These are phyloP conservation scores for Ochotona princeps DNA, from an alignment of 2,113 vertebrate species.

Conservation along the genomic window DNA sequence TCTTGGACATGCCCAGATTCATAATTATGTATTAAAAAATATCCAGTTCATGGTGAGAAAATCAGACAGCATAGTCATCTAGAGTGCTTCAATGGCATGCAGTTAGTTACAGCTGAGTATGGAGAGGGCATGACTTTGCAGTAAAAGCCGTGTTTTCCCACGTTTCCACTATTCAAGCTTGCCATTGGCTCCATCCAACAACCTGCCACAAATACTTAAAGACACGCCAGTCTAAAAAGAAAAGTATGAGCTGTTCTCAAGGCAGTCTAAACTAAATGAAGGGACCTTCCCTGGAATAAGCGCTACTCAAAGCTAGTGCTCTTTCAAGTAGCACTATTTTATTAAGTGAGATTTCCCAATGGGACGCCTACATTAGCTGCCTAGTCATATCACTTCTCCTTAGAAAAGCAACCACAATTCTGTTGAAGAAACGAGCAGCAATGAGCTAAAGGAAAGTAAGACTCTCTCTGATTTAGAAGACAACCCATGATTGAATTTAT, in stretches of 20 bases:
- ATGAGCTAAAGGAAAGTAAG: neutral
- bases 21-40: neutral
- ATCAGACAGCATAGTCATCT: neutral
- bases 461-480: neutral
- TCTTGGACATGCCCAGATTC: neutral
- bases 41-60: conserved; percentile 13
- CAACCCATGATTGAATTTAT: neutral
- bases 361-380: neutral
- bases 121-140: too few species aligned
- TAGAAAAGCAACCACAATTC: neutral
- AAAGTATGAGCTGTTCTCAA: neutral
- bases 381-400: neutral
- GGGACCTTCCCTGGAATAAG: neutral
- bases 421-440: neutral
- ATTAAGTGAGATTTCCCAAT: neutral
- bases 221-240: neutral
- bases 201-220: neutral
- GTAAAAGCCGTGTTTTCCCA: neutral
- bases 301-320: neutral
- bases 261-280: neutral
- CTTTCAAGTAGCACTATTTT: neutral
- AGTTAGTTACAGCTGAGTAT: neutral
- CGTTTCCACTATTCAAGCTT: neutral
- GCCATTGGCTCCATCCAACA: neutral
- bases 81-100: neutral